A percentile compares a stretch with the other conserved stretches of the same genome.
phyloP scores from a whole-genome alignment of 37 sponge, comb jelly and placozoan species.

The Cladorhizidae sp. region DNA sequence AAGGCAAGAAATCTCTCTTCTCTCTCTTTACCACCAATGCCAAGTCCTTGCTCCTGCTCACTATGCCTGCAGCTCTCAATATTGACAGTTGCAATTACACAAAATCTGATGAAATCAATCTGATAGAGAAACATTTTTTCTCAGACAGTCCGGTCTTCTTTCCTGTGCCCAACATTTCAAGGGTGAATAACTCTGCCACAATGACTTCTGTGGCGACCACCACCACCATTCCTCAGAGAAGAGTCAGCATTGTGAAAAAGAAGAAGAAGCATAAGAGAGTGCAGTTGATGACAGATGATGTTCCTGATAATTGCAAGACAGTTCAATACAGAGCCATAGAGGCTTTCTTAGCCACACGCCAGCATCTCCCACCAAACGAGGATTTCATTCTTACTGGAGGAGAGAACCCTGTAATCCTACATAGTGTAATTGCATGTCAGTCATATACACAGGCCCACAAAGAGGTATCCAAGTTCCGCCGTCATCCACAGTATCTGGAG shows the following conservation, averaged over 20 bases:
- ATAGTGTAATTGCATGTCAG: constrained; percentile 62
- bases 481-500: constrained; percentile 88
- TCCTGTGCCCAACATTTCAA: background rate
- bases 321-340: constrained; percentile 46
- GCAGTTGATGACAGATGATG: background rate
- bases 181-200: background rate
- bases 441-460: constrained; percentile 60
- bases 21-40: constrained; percentile 5
- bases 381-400: constrained; percentile 79
- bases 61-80: constrained; percentile 15
- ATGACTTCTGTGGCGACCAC: constrained; percentile 4
- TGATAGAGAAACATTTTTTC: background rate
- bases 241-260: background rate
- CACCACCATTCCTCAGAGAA: background rate
- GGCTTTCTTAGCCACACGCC: constrained; percentile 20
- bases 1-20: constrained; percentile 18
- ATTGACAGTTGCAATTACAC: background rate
- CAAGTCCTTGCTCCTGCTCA: constrained; percentile 24
- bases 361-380: background rate
- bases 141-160: background rate
- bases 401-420: constrained; percentile 81
- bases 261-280: constrained; percentile 13
- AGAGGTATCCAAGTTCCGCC: constrained; percentile 87
- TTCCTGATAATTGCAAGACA: constrained; percentile 40
- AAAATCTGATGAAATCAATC: background rate